Evolutionary conservation across 2,888 invertebrate genomes (phyloP), one percentile per base, ranked within the genome.

Genomic region (Heteromyza rotundicornis): DNA sequence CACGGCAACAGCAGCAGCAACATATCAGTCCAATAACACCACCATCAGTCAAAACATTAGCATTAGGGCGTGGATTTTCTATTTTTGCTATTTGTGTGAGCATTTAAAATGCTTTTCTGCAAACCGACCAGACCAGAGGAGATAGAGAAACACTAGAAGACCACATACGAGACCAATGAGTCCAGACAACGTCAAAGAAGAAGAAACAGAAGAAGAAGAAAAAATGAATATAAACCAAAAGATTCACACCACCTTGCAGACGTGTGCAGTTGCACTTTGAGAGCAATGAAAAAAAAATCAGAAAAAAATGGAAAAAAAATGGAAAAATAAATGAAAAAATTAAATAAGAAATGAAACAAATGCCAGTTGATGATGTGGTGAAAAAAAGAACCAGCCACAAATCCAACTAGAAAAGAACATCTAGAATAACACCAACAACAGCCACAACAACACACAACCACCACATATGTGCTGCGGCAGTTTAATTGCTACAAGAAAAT

Each of bases 401-500:
- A 53, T 2, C 2, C 16, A 40, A 40, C 40, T n/a, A n/a, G n/a
- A n/a, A n/a, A 40, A 40, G 10, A 40, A 10, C 40, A 40, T 10
- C 10, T 2, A 40, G 10, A 40, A 40, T n/a, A 40, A 40, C 40
- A 40, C 8, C 16, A 40, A 40, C 3, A 10, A 40, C 40, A 40
- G 16, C 40, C 5, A n/a, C 40, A 40, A 40, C 40, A 40, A 40
- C 40, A n/a, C n/a, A n/a, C 10, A 2, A 10, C 16, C n/a, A 17
- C 32, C 44, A 19, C 27, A 49, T n/a, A n/a, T n/a, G n/a, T n/a
- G n/a, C n/a, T 47, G 49, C 49, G 49, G 36, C 50, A 14, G 36
- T 55, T 60, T 60, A 57, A 61, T 57, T 57, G 58, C 59, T 50
- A 64, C 61, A 59, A 55, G 55, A 55, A 61, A 61, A 64, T 59